Evolutionary conservation across 1,140 invertebrate species (phyloP), one percentile per base, ranked within the genome.

Genomic region (Wasmannia auropunctata): DNA sequence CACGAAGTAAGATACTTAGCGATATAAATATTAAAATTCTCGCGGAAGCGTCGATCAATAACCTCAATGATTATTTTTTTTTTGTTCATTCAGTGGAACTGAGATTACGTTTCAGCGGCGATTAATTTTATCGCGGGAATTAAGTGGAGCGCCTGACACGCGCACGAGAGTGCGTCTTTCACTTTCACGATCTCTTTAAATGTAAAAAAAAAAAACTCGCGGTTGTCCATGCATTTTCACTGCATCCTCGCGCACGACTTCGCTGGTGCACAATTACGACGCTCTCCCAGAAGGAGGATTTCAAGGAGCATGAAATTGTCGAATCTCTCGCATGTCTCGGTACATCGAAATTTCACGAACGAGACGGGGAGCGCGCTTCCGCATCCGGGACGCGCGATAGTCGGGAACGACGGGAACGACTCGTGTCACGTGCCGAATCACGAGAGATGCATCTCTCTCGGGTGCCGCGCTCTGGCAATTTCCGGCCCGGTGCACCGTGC

Each of bases 401-500:
- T 34, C 43, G 28, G 40, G n/a, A n/a, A n/a, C n/a, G n/a, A n/a
- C 40, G 43, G 43, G 60, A 14, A 49, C 11, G 25, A 3, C 1
- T 75, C 6, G 16, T 22, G 16, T 14, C 34, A 62, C 43, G 25
- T 43, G 51, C 56, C n/a, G n/a, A 43, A 37, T 19, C 8, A 60
- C 25, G 25, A 19, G 34, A 63, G 62, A 65, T 19, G 37, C 37
- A 67, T 43, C 22, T 67, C 22, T 67, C 37, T 46, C 63, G 63
- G 37, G 22, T 22, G 51, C 51, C 31, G 8, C 51, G 70, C n/a
- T 85, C 31, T 63, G n/a, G 72, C n/a, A 56, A 58, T 88, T 89
- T 88, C 76, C 87, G 81, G 54, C 25, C 22, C 51, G 37, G 16
- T 60, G n/a, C n/a, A n/a, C n/a, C 67, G 43, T 11, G 31, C n/a